These are phyloP conservation scores for Ictalurus furcatus DNA, from an alignment of 2,113 vertebrate species.

Conservation along the genomic window DNA sequence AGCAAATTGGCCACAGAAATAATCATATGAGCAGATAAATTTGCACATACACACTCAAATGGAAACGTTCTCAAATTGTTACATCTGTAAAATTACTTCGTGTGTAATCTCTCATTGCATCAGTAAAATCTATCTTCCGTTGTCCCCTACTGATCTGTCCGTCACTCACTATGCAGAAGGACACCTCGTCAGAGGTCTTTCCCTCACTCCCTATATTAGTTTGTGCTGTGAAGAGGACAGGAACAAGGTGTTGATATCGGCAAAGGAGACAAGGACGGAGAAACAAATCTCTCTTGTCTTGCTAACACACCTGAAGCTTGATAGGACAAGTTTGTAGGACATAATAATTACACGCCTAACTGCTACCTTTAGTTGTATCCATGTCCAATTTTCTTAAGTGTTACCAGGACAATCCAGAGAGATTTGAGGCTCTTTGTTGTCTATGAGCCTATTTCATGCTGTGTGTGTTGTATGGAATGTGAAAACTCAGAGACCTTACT, in stretches of 20 bases:
- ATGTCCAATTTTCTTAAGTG: constrained; percentile 2
- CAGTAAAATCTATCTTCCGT: constrained; percentile 48
- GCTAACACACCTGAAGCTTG: constrained; percentile 3
- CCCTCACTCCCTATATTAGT: neutral
- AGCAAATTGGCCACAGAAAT: neutral
- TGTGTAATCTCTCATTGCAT: constrained; percentile 2
- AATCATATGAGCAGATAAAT: neutral
- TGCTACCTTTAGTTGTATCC: neutral
- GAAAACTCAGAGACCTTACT: neutral
- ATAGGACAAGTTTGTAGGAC: constrained; percentile 1
- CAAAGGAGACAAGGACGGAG: constrained; percentile 54
- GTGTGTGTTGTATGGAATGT: constrained; percentile 13
- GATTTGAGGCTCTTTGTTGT: constrained; percentile 11
- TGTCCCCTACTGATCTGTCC: neutral
- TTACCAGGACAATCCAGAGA: constrained; percentile 26
- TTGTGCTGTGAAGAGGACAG: neutral
- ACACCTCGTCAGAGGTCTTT: constrained; percentile 45
- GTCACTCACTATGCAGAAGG: neutral
- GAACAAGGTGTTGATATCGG: constrained; percentile 45
- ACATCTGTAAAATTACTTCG: neutral
- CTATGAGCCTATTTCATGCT: neutral
- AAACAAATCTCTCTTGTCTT: constrained; percentile 51
- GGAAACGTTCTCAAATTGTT: neutral
- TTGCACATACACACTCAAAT: neutral
- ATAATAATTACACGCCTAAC: neutral